phyloP scores from a whole-genome alignment of 2,113 vertebrate genomes.

The Ardeotis arabs region DNA sequence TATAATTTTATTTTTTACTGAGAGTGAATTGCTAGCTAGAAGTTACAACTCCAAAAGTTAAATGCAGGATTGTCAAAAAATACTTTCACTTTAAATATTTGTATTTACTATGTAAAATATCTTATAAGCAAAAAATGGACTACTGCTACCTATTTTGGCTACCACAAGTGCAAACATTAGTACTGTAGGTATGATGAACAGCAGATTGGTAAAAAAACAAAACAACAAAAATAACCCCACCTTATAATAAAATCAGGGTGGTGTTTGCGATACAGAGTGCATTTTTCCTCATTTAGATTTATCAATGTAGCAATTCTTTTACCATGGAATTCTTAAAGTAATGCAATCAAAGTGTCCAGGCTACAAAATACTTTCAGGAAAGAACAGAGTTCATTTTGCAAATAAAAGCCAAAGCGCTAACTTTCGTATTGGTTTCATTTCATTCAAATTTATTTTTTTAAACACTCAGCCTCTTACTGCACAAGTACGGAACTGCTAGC shows the following conservation, averaged over 20 bases:
- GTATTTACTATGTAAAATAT: background rate
- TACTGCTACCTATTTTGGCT: background rate
- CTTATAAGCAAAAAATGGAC: background rate
- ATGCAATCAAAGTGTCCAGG: background rate
- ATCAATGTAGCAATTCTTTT: background rate
- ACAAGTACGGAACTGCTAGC: fast-evolving
- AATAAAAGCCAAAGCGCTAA: background rate
- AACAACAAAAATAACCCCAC: background rate
- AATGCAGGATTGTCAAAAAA: background rate
- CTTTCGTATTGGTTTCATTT: background rate
- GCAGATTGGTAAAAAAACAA: background rate
- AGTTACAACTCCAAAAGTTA: background rate
- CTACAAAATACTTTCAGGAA: background rate
- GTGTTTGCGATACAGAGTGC: background rate
- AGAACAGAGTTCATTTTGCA: background rate
- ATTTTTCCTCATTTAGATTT: background rate
- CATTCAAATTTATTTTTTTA: background rate
- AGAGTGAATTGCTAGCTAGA: background rate
- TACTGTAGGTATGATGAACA: background rate
- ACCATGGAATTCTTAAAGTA: background rate
- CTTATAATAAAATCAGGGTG: background rate
- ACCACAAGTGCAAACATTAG: background rate
- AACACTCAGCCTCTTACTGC: background rate
- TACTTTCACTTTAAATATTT: background rate
- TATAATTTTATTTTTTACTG: background rate